phyloP scores from a whole-genome alignment of 2,113 vertebrate species.

The Tor tambroides region DNA sequence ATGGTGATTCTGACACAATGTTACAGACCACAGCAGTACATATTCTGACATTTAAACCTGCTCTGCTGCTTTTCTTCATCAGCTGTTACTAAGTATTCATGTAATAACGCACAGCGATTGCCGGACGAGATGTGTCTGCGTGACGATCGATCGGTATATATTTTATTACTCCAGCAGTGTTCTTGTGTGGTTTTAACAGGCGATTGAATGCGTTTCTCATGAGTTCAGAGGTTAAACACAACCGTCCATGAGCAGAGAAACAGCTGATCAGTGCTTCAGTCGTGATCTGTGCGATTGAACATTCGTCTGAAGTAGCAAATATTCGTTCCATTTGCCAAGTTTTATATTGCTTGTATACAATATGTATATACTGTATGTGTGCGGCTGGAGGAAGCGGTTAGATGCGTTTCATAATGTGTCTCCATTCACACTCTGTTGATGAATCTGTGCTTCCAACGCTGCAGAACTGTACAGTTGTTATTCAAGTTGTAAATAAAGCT shows the following conservation, averaged over 20 bases:
- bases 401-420: slow-evolving; percentile 74
- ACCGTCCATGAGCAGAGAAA: slow-evolving; percentile 51
- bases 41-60: not conserved
- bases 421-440: slow-evolving; percentile 73
- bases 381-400: not conserved
- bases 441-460: slow-evolving; percentile 85
- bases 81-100: slow-evolving; percentile 44
- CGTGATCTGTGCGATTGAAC: slow-evolving; percentile 25
- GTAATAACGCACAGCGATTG: not conserved
- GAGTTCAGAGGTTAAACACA: slow-evolving; percentile 14
- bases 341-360: slow-evolving; percentile 87
- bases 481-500: slow-evolving; percentile 99
- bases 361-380: slow-evolving; percentile 81
- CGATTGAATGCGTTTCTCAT: slow-evolving; percentile 10
- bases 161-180: not conserved
- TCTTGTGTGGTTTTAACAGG: not conserved
- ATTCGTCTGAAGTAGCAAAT: slow-evolving; percentile 76
- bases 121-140: not conserved
- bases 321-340: slow-evolving; percentile 83
- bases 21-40: not conserved
- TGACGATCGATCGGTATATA: not conserved
- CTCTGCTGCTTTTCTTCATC: not conserved
- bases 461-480: slow-evolving; percentile 88
- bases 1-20: not conserved
- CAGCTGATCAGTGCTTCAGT: not conserved